Percentiles rank a stretch among this genome's conserved stretches.
Evolutionary conservation across 2,888 invertebrate species (phyloP).

Genomic region (Gasteruption jaculator): DNA sequence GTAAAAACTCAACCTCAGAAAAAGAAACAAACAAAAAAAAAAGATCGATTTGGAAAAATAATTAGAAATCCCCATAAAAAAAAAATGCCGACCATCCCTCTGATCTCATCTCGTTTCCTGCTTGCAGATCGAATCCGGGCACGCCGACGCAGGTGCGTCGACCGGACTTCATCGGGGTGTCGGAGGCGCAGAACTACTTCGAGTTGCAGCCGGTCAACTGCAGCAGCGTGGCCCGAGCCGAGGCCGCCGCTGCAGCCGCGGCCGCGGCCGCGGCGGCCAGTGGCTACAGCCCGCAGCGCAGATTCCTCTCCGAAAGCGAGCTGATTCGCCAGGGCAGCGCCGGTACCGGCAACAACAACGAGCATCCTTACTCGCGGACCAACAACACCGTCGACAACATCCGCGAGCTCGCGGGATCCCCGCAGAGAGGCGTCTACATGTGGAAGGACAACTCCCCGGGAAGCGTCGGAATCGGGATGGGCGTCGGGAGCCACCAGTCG

Average conservation of each 20-base stretch:
- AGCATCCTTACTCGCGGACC: conserved; percentile 63
- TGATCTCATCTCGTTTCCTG: too few relatives aligned
- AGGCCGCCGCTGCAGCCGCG: conserved; percentile 39
- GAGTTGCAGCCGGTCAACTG: conserved; percentile 42
- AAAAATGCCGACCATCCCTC: too few relatives aligned
- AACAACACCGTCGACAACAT: conserved; percentile 83
- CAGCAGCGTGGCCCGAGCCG: conserved; percentile 28
- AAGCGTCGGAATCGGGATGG: conserved; percentile 50
- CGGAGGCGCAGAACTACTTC: conserved; percentile 45
- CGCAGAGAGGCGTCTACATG: conserved; percentile 76
- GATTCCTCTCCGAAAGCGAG: conserved; percentile 76
- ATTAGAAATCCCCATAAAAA: too few relatives aligned
- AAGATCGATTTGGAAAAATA: too few relatives aligned
- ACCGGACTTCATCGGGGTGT: conserved; percentile 81
- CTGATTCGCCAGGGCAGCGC: conserved; percentile 42
- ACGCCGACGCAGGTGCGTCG: conserved; percentile 86
- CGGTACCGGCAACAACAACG: conserved; percentile 52
- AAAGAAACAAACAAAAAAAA: too few relatives aligned
- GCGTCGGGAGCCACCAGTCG: conserved; percentile 30
- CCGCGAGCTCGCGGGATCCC: conserved; percentile 81
- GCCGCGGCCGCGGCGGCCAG: conserved; percentile 28
- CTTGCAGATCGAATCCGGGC: conserved; percentile 84
- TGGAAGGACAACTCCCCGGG: conserved; percentile 76
- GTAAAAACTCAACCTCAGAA: too few relatives aligned
- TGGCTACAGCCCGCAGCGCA: conserved; percentile 49